Base-by-base conservation (phyloP, 2,888 invertebrate species). In the Cephus rjabovi region DNA sequence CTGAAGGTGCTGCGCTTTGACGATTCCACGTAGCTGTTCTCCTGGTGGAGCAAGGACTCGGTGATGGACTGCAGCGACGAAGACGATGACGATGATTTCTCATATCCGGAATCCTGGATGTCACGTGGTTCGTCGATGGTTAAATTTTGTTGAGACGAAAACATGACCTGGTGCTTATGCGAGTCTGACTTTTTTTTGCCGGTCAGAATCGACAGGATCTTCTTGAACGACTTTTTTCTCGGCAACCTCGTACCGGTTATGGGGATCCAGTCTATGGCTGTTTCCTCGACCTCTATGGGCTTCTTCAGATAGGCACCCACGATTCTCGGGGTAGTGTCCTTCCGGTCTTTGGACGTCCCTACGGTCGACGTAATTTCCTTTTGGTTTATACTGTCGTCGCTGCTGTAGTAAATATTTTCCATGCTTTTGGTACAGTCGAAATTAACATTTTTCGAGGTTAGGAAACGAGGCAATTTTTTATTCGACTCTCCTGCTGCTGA, bases 241-340 rank as follows among this genome's bases (percentile, higher is more conserved):
- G 89, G 87, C 2, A 88, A 74, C 34, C 85, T 87, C 75, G 86
- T 83, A 9, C 83, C 83, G 0, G 82, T 83, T n/a, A 86, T 81
- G 9, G 89, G 89, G 30, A 89, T 85, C 89, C 88, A 89, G 15
- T 87, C 84, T 75, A 88, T 80, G 34, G 83, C 77, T 0, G 85
- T 86, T 69, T 89, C 83, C 12, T 88, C 86, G 1, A 88, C 80
- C 31, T 87, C 83, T 79, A 89, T 84, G 1, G 88, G 89, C 23
- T 83, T 86, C 71, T 89, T 89, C 69, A 89, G 73, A 70, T 84
- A 87, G 6, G 88, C 88, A 0, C 87, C 89, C 1, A 88, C 79
- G 30, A 88, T 83, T 75, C 83, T 85, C 9, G 89, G 87, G 1
- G 83, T 73, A 34, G 70, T 33, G 33, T 81, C 75, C 12, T 31